Percentiles rank a stretch among this genome's conserved stretches.
phyloP scores from a whole-genome alignment of 2,113 vertebrate genomes.

The Hylia prasina region DNA sequence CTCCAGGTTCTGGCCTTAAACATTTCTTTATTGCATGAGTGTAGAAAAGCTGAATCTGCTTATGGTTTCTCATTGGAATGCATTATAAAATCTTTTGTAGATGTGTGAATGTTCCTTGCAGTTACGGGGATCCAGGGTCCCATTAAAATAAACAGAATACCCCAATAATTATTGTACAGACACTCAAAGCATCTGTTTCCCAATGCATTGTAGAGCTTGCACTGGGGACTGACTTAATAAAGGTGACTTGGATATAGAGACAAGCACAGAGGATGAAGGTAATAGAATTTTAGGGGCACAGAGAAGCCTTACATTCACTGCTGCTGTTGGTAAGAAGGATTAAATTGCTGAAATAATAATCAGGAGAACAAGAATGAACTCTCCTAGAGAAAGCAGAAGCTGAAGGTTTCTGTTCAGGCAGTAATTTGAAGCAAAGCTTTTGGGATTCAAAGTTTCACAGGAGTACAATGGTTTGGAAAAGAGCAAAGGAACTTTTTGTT shows the following conservation, averaged over 20 bases:
- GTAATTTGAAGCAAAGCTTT: not conserved
- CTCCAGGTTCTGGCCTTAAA: conserved; percentile 18
- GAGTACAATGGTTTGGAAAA: not conserved
- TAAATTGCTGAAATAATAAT: conserved; percentile 28
- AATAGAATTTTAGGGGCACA: conserved; percentile 6
- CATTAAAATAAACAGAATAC: conserved; percentile 50
- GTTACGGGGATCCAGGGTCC: conserved; percentile 12
- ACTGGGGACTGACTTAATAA: conserved; percentile 10
- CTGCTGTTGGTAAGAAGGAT: not conserved
- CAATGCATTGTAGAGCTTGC: not conserved
- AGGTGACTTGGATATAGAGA: conserved; percentile 2
- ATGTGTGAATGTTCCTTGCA: not conserved
- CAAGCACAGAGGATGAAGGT: not conserved
- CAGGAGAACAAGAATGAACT: not conserved
- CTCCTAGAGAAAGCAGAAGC: not conserved
- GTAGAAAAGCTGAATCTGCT: not conserved
- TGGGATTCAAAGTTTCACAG: not conserved
- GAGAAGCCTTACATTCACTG: not conserved
- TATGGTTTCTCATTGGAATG: not conserved
- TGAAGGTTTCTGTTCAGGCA: not conserved
- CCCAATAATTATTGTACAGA: not conserved
- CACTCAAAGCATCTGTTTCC: conserved; percentile 24
- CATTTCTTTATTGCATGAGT: not conserved
- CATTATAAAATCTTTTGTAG: conserved; percentile 26
- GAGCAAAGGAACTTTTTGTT: not conserved